Base-by-base conservation (phyloP, 2,797 vertebrate species). In the Aselliscus stoliczkanus region DNA sequence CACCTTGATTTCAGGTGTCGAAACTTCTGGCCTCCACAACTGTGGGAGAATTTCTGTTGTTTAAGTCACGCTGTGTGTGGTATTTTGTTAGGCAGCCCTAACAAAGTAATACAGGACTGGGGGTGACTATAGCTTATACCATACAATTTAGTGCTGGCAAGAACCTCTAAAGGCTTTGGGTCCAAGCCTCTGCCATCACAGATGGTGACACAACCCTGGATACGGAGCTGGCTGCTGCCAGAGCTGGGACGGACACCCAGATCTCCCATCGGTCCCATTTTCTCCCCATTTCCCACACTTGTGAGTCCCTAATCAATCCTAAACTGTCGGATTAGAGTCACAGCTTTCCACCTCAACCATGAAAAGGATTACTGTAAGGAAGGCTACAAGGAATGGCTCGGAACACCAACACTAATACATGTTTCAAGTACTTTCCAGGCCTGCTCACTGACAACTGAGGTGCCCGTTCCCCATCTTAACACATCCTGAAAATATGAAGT, bases 171-270 rank as follows among this genome's bases (percentile, higher is more conserved):
- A 20, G 4, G 13, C 13, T 13, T 58, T 73, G 13, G 54, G 47
- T 56, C 44, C 44, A 7, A 1, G 14, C 23, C 47, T 17, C 70
- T 14, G 25, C 0, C n/a, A 10, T 34, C n/a, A 15, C 29, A 6
- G 44, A 29, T 0, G 7, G 42, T 5, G 0, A 0, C 5, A 17
- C 7, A 25, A 25, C 5, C 64, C 56, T 2, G 18, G 60, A 37
- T 0, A 0, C 0, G 2, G 20, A 20, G 52, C 42, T 23, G 25
- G 42, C 5, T 31, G 20, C 44, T 12, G 18, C 44, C 58, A 10
- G n/a, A 18, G 23, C 15, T 4, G 0, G 58, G 39, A 42, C 76
- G 2, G 14, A 21, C 1, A 64, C 47, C 47, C 60, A 60, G 20
- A 2, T 11, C 44, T 58, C 37, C 39, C 73, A 2, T 2, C 0